Evolutionary conservation across 2,113 vertebrate species (phyloP), one percentile per base, ranked within the genome.

Genomic region (Strix aluco): DNA sequence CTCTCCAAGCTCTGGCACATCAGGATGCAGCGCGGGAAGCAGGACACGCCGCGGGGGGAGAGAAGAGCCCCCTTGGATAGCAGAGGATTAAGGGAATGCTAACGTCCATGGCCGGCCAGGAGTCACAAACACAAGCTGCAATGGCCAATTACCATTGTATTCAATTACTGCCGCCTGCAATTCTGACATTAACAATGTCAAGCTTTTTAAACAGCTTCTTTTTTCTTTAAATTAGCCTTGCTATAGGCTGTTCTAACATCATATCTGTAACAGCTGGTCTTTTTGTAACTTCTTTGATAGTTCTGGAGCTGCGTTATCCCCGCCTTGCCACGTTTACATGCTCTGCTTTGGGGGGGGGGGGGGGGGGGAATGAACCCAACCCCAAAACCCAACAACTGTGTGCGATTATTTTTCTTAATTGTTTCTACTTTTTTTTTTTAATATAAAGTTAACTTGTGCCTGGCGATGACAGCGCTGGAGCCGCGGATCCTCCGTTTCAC

Each of bases 1-100:
- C 81, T 74, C 90, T 96, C 95, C 97, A 96, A 94, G 94, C 95
- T 94, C 91, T 92, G 96, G 94, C 91, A 94, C 95, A 95, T 62
- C 89, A 87, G 92, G 97, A 93, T 80, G 91, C 72, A 55, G 85
- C 4, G 5, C 1, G 21, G 92, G 88, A 85, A 93, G 90, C 81
- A 94, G 93, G 88, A 73, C 11, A 2, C 5, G 4, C 52, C 2
- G 59, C 13, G 44, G 42, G 46, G 79, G 83, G 67, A 38, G 54
- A 67, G 58, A 86, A 52, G 74, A 91, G 61, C 77, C 89, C 88
- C 94, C 63, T 12, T 62, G 82, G 90, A 94, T 92, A 80, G 92
- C 88, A 86, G 80, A 81, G 85, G 86, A 94, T 92, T 51, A 93
- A 96, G 93, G 94, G 88, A 94, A 92, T 3, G 47, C 59, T 81